Base-by-base conservation (phyloP, 2,797 vertebrate species). In the Acanthornis magna region DNA sequence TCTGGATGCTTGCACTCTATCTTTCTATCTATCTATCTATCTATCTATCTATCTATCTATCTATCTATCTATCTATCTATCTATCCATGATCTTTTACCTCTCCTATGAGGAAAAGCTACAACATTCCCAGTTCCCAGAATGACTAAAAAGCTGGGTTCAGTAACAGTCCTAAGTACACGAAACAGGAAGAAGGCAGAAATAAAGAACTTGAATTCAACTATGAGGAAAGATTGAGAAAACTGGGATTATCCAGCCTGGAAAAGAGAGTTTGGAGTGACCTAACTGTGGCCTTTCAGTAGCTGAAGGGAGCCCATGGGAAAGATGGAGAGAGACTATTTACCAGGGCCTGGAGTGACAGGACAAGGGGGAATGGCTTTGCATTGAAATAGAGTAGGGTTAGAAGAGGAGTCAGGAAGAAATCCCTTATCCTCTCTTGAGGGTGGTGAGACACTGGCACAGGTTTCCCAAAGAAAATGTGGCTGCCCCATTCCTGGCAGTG, bases 391-490 rank as follows among this genome's bases (percentile, higher is more conserved):
- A 50, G 3, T 3, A 57, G 13, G 12, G 21, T 50, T 57, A 76
- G 11, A 50, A 57, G 15, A 43, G 14, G 13, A 43, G 7, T 29
- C 3, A 38, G 23, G 32, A 62, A n/a, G 48, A 55, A 62, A 70
- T 38, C 17, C 7, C 36, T 36, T 36, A 36, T 10, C 36, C 36
- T 36, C 36, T 8, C 36, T 29, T 53, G 57, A 38, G 22, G 13
- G 11, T 21, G 7, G 11, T 21, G 36, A 50, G 19, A 3, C 12
- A 2, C 13, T 43, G 50, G 5, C 13, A 62, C 4, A 16, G 0
- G 16, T 36, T 43, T 1, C 22, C 29, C 11, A n/a, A 17, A 70
- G 27, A 29, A 76, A 36, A 2, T 82, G 16, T 43, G 8, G 6
- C 1, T 75, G 19, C 8, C 16, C 2, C 11, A 38, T 42, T 9